phyloP scores from a whole-genome alignment of 2,113 vertebrate species.

The Misgurnus mizolepis region DNA sequence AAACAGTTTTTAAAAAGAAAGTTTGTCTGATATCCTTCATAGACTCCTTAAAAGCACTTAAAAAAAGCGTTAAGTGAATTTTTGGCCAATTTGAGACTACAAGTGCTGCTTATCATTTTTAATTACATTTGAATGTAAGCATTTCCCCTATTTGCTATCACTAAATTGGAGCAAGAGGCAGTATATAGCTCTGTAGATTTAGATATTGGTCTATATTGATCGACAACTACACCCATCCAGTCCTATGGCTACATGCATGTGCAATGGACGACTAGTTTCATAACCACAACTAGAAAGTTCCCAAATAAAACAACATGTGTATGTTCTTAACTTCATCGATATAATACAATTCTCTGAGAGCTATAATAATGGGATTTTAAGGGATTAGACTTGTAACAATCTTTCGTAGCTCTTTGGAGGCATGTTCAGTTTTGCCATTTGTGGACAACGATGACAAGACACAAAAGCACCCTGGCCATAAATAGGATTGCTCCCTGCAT shows the following conservation, averaged over 20 bases:
- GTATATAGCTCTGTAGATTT: no score
- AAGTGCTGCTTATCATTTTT: no score
- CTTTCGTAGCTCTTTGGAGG: slow-evolving; percentile 80
- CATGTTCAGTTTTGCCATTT: slow-evolving; percentile 91
- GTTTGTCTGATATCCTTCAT: no score
- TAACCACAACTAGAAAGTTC: slow-evolving; percentile 45
- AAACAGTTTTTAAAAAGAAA: no score
- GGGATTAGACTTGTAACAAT: background rate
- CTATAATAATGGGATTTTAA: background rate
- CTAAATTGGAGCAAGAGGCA: background rate
- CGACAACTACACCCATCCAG: background rate
- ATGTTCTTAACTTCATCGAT: background rate
- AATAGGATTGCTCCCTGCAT: slow-evolving; percentile 84
- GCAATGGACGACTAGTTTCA: slow-evolving; percentile 19
- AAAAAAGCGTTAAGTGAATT: no score
- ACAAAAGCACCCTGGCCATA: slow-evolving; percentile 94
- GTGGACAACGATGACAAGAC: slow-evolving; percentile 93
- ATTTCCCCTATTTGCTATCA: background rate
- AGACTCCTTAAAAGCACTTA: no score
- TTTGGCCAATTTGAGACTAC: no score
- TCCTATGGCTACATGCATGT: background rate
- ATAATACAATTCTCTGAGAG: background rate
- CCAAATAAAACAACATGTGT: slow-evolving; percentile 5
- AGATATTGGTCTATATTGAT: no score
- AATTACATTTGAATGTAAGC: no score